Percentiles rank a stretch among this genome's conserved stretches.
phyloP scores from a whole-genome alignment of 2,888 invertebrate species.

The Conomelus anceps region DNA sequence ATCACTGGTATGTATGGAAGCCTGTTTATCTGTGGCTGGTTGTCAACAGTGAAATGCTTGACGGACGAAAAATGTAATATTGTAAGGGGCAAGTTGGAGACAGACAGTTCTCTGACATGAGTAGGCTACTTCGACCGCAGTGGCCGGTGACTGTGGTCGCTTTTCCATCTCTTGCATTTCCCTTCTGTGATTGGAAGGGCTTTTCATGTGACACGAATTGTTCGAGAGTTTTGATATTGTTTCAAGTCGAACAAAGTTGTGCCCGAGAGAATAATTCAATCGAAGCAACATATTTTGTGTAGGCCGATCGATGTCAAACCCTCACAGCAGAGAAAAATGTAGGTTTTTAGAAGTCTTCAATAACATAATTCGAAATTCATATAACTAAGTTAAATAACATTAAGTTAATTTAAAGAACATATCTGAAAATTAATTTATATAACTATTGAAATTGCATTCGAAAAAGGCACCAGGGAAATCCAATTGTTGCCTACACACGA shows the following conservation, averaged over 20 bases:
- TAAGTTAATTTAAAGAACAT: too few relatives aligned
- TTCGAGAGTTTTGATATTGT: too few relatives aligned
- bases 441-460: too few relatives aligned
- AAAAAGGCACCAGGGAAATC: too few relatives aligned
- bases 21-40: too few relatives aligned
- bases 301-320: neutral
- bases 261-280: neutral
- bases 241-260: neutral
- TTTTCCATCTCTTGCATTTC: neutral
- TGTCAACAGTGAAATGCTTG: neutral
- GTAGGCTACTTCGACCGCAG: neutral
- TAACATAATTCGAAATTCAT: too few relatives aligned
- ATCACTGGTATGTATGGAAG: too few relatives aligned
- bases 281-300: neutral
- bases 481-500: too few relatives aligned
- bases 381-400: too few relatives aligned
- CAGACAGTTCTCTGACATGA: neutral
- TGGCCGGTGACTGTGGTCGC: neutral
- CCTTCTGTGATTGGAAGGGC: neutral
- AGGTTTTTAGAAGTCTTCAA: too few relatives aligned
- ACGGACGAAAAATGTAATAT: neutral
- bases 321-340: neutral
- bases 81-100: neutral
- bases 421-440: too few relatives aligned
- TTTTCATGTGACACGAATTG: neutral